Evolutionary conservation across 2,888 invertebrate species (phyloP).

Genomic region (Hedychridium roseum): DNA sequence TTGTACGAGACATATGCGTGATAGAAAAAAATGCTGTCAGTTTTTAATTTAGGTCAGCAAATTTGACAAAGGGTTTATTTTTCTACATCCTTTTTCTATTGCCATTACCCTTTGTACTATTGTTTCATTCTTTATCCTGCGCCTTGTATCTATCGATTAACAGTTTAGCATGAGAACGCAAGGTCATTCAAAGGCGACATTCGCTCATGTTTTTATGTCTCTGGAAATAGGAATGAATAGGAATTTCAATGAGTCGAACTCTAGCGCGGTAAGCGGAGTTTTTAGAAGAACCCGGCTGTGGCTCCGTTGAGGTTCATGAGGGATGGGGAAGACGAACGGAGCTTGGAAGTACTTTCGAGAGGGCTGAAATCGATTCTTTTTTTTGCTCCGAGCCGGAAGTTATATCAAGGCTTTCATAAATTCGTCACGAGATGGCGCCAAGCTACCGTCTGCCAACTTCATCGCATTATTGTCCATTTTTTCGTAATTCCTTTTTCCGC

Average conservation of each 20-base stretch:
- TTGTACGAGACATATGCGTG: no score
- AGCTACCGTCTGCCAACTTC: no score
- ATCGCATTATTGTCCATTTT: conserved; percentile 10
- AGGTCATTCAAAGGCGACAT: conserved; percentile 47
- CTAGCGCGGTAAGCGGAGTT: no score
- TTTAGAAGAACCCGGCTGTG: conserved; percentile 41
- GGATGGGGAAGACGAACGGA: conserved; percentile 23
- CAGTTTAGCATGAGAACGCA: conserved; percentile 25
- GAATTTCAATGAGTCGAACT: no score
- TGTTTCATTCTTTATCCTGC: conserved; percentile 13
- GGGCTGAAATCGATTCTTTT: conserved; percentile 46
- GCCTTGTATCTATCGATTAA: conserved; percentile 14
- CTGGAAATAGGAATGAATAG: no score
- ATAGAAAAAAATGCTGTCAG: no score
- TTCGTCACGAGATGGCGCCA: conserved; percentile 51
- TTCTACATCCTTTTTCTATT: not conserved
- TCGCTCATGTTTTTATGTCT: conserved; percentile 47
- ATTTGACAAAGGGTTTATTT: no score
- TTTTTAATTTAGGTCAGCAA: no score
- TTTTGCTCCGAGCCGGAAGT: conserved; percentile 37
- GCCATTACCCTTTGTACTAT: not conserved
- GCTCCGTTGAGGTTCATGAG: conserved; percentile 32
- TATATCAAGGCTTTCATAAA: conserved; percentile 30
- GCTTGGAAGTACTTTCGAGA: conserved; percentile 29
- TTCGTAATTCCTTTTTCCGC: no score